Evolutionary conservation across 2,797 vertebrate species (phyloP).

Genomic region (Poeciliopsis gracilis): DNA sequence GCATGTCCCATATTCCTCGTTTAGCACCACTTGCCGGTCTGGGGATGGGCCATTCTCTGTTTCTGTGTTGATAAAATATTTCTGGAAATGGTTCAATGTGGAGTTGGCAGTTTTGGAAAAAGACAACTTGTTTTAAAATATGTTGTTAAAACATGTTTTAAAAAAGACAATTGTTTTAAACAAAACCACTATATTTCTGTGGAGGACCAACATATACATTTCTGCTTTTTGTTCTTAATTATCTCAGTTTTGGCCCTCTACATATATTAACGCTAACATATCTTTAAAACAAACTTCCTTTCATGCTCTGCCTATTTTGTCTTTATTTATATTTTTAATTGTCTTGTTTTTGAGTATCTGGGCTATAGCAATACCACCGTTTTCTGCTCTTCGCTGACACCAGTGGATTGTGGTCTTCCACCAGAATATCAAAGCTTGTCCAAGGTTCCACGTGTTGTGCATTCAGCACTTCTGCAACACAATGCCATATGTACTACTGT

Average conservation of each 20-base stretch:
- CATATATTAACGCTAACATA: background rate
- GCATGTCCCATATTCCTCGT: no score
- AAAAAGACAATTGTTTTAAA: no score
- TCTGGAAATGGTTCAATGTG: no score
- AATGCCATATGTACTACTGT: conserved; percentile 7
- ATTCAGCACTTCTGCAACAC: conserved; percentile 11
- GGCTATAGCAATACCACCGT: background rate
- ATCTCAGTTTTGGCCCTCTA: no score
- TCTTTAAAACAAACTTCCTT: background rate
- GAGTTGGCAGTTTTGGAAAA: no score
- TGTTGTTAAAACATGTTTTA: no score
- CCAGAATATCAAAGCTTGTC: conserved; percentile 2
- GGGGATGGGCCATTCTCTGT: no score
- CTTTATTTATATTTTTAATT: conserved; percentile 12
- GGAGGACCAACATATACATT: no score
- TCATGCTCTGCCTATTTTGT: background rate
- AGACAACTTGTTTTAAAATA: no score
- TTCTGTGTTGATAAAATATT: no score
- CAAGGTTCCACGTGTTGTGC: conserved; percentile 7
- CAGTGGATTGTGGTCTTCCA: background rate
- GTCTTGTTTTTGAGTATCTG: conserved; percentile 3
- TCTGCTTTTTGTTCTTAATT: no score
- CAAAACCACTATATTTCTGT: background rate
- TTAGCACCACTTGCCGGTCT: no score
- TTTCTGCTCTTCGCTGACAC: conserved; percentile 17